A percentile compares a stretch with the other conserved stretches of the same genome.
Conservation (phyloP, 1,140 invertebrate genomes). For the Tribolium castaneum region DNA sequence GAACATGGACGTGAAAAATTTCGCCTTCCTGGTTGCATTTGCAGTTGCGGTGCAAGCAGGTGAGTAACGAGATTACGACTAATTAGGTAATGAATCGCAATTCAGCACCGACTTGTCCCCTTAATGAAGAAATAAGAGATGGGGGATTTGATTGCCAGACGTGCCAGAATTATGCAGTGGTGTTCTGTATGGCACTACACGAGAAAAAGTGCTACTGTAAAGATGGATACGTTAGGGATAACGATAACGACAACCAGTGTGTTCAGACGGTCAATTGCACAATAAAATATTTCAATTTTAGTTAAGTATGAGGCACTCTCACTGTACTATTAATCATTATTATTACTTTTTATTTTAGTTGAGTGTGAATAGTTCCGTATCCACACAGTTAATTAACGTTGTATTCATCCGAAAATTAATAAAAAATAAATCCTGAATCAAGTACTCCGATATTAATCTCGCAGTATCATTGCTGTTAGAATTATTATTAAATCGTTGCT, state of each 20-base stretch:
- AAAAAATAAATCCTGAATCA: background rate
- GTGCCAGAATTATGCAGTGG: constrained; percentile 38
- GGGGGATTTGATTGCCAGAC: constrained; percentile 37
- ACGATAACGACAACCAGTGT: background rate
- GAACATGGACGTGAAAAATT: background rate
- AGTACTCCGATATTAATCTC: background rate
- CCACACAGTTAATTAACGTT: background rate
- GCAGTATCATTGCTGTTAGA: background rate
- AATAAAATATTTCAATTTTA: background rate
- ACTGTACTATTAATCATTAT: background rate
- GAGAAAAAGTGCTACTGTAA: constrained; percentile 41
- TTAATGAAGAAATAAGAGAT: background rate
- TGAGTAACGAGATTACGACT: background rate
- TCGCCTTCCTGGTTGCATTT: background rate
- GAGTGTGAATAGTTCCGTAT: background rate
- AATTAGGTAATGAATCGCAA: background rate
- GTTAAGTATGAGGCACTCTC: background rate
- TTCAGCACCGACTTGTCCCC: background rate
- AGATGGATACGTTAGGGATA: constrained; percentile 42
- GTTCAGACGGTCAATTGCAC: background rate
- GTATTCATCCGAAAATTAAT: background rate
- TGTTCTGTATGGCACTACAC: constrained; percentile 10
- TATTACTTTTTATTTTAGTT: background rate
- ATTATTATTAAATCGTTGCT: background rate
- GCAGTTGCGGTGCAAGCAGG: background rate